A percentile compares a stretch with the other conserved stretches of the same genome.
Conservation (phyloP, 2,888 invertebrate genomes). For the Petrolisthes cinctipes region DNA sequence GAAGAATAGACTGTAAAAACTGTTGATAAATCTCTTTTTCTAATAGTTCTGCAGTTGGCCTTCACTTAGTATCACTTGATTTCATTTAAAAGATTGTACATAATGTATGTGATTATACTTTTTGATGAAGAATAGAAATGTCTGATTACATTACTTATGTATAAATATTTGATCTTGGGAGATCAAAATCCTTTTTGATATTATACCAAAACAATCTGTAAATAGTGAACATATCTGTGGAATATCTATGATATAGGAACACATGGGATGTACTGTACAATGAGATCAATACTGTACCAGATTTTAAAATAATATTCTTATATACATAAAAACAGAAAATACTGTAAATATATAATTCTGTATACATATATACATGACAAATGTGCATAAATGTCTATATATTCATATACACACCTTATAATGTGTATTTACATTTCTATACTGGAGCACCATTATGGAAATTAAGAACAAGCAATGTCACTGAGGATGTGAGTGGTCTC, state of each 20-base stretch:
- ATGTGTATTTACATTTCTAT: constrained; percentile 32
- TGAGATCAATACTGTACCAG: constrained; percentile 47
- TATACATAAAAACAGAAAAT: constrained; percentile 13
- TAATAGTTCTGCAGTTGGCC: no score
- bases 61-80: no score
- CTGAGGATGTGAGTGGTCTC: neutral
- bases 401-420: constrained; percentile 26
- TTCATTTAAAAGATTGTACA: no score
- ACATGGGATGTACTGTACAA: constrained; percentile 34
- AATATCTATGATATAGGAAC: constrained; percentile 22
- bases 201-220: neutral
- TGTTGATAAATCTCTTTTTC: no score
- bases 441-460: constrained; percentile 60
- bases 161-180: neutral
- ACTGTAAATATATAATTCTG: constrained; percentile 24
- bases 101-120: neutral
- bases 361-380: constrained; percentile 17
- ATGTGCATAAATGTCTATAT: constrained; percentile 25
- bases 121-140: neutral
- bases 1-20: no score
- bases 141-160: neutral
- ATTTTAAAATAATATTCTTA: constrained; percentile 15
- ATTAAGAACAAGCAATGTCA: neutral
- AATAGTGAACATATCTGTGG: constrained; percentile 5
- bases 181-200: neutral